Conservation (phyloP, 2,797 vertebrate species). For the Gephyroberyx darwinii region DNA sequence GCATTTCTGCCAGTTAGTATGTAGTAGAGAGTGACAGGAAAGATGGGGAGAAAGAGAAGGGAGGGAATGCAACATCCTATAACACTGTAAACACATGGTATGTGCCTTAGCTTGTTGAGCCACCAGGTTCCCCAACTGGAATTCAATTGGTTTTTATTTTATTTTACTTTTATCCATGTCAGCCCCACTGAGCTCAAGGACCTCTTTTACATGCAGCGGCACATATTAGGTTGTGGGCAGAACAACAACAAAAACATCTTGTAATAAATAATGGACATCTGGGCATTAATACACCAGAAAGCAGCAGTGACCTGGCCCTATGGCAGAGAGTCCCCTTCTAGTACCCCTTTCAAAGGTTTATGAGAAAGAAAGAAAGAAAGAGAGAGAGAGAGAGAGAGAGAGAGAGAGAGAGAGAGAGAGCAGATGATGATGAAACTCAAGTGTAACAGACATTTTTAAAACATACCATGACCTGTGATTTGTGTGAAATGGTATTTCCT, state of each 20-base stretch:
- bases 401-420: constrained; percentile 15
- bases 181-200: not conserved
- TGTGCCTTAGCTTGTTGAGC: not conserved
- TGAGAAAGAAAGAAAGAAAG: not conserved
- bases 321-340: not conserved
- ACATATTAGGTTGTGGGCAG: constrained; percentile 10
- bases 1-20: no score
- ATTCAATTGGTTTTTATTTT: constrained; percentile 9
- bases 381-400: constrained; percentile 4
- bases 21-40: no score
- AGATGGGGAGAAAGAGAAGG: no score
- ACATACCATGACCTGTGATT: constrained; percentile 58
- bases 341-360: not conserved
- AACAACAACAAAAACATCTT: constrained; percentile 28
- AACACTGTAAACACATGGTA: not conserved
- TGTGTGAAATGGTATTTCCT: constrained; percentile 56
- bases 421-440: constrained; percentile 78
- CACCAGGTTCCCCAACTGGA: constrained; percentile 1
- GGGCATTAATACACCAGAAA: constrained; percentile 40
- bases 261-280: constrained; percentile 55
- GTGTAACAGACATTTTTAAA: constrained; percentile 73
- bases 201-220: constrained; percentile 10
- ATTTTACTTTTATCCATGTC: constrained; percentile 12
- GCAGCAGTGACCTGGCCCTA: not conserved
- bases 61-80: not conserved